These are phyloP conservation scores for Acleris laterana DNA, from an alignment of 2,888 invertebrate genomes.

Conservation along the genomic window DNA sequence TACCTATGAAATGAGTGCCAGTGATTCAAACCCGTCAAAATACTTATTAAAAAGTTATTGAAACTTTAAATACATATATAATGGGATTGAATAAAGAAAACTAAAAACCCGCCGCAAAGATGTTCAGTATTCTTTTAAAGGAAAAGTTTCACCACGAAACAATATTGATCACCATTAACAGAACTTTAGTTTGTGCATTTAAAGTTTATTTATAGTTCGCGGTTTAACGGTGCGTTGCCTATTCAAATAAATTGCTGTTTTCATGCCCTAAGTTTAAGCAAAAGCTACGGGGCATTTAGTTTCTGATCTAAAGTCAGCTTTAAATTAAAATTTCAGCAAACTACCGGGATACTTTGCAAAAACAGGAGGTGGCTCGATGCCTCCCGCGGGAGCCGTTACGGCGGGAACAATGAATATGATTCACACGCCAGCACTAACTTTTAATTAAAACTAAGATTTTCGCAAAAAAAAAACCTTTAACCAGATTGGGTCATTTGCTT, in stretches of 20 bases:
- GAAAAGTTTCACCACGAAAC: too few relatives aligned
- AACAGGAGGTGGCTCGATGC: conserved; percentile 55
- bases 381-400: conserved; percentile 62
- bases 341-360: conserved; percentile 49
- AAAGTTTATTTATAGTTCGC: too few relatives aligned
- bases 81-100: too few relatives aligned
- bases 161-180: too few relatives aligned
- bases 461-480: conserved; percentile 50
- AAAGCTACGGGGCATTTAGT: conserved; percentile 18
- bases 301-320: conserved; percentile 21
- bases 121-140: too few relatives aligned
- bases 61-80: too few relatives aligned
- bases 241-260: conserved; percentile 2
- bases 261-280: background rate
- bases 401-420: conserved; percentile 62
- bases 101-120: too few relatives aligned
- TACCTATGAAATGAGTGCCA: too few relatives aligned
- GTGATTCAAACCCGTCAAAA: too few relatives aligned
- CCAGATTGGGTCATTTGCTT: conserved; percentile 4
- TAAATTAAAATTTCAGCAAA: conserved; percentile 27
- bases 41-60: too few relatives aligned
- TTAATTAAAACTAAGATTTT: conserved; percentile 72
- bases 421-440: conserved; percentile 61
- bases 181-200: too few relatives aligned
- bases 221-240: too few relatives aligned